Conservation (phyloP, 1,140 invertebrate species). For the Caerostris extrusa region DNA sequence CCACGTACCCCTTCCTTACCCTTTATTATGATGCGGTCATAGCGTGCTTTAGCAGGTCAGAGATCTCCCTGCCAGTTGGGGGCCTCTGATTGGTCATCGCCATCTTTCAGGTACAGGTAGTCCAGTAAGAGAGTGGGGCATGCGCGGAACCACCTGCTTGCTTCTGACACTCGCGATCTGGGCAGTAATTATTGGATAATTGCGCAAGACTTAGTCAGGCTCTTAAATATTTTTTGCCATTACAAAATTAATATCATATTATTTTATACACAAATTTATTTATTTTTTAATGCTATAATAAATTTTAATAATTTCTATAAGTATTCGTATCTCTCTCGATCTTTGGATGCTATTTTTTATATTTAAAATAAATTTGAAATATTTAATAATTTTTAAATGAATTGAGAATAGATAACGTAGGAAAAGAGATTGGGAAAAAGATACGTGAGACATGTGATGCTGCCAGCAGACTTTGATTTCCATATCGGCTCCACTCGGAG, state of each 20-base stretch:
- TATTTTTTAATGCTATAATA: too few relatives aligned
- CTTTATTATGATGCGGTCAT: constrained; percentile 51
- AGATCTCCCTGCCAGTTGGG: constrained; percentile 31
- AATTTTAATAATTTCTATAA: too few relatives aligned
- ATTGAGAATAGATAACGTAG: too few relatives aligned
- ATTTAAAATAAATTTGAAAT: too few relatives aligned
- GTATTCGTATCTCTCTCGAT: too few relatives aligned
- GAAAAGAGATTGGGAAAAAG: too few relatives aligned
- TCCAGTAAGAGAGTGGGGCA: constrained; percentile 6
- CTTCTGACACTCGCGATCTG: constrained; percentile 21
- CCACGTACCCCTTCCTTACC: background rate
- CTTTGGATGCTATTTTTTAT: too few relatives aligned
- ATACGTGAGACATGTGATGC: too few relatives aligned
- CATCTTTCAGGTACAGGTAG: constrained; percentile 77
- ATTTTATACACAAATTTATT: too few relatives aligned
- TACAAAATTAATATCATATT: too few relatives aligned
- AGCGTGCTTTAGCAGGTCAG: constrained; percentile 70
- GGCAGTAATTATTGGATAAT: constrained; percentile 9
- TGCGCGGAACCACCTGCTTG: constrained; percentile 72
- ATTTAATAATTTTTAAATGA: too few relatives aligned
- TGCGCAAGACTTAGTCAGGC: background rate
- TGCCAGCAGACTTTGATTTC: too few relatives aligned
- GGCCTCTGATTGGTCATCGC: constrained; percentile 54
- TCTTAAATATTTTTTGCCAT: background rate
- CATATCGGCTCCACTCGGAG: background rate